These are phyloP conservation scores for Plectropomus leopardus DNA, from an alignment of 2,113 vertebrate genomes.

Conservation along the genomic window DNA sequence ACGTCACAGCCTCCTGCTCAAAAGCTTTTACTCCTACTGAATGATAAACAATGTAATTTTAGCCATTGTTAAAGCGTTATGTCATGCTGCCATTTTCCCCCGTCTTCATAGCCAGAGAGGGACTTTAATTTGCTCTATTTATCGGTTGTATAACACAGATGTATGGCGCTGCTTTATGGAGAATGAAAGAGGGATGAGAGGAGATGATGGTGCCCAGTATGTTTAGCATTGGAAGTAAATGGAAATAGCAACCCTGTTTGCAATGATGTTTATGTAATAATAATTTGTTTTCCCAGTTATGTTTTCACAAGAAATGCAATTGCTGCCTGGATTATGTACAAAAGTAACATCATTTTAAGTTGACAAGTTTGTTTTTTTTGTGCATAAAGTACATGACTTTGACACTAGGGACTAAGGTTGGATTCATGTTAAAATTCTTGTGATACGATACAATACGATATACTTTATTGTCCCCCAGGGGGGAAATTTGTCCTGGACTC, in stretches of 20 bases:
- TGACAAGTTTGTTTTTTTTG: background rate
- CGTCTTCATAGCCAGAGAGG: background rate
- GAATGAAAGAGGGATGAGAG: conserved; percentile 1
- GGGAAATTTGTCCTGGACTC: no score
- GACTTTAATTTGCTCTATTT: conserved; percentile 20
- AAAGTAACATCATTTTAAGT: background rate
- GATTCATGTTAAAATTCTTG: no score
- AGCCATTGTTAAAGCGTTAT: background rate
- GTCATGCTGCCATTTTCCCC: conserved; percentile 21
- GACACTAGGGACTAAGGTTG: background rate
- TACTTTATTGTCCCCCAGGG: no score
- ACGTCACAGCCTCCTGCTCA: background rate
- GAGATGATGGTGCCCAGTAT: background rate
- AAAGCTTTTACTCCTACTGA: background rate
- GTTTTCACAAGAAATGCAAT: background rate
- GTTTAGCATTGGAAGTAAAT: background rate
- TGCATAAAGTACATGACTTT: background rate
- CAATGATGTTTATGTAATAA: background rate
- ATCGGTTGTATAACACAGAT: conserved; percentile 24
- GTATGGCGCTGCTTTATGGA: background rate
- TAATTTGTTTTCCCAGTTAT: background rate
- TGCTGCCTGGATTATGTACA: background rate
- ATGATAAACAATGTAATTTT: background rate
- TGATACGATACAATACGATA: no score
- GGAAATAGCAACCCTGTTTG: background rate